Base-by-base conservation (phyloP, 1,140 invertebrate genomes). In the Bombyx mandarina region DNA sequence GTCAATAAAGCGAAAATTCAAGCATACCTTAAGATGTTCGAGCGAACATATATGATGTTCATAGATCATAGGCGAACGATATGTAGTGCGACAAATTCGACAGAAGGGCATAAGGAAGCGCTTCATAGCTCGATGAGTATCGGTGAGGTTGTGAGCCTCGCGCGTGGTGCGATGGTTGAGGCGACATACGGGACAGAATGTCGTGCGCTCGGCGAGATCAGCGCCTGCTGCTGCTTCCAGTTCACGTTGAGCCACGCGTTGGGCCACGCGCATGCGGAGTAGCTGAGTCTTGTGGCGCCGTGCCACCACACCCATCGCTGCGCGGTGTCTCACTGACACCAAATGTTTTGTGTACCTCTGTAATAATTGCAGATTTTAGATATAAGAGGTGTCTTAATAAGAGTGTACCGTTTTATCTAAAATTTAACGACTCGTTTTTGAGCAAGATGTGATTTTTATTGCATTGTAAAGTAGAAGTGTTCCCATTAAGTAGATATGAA, bases 41-140 rank as follows among this genome's bases (percentile, higher is more conserved):
- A 95, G 78, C 1, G 93, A 93, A 71, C 93, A 95, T 47, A 93
- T 90, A 79, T 96, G 94, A 61, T 92, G 93, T 73, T 95, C 93
- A 76, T 93, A 95, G 3, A 93, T 86, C 93, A 95, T 95, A 7
- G 93, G 93, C 59, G 93, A 94, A 56, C 93, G 93, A 80, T 94
- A 95, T 10, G 91, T 90, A 55, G 94, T 82, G 26, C 91, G 91
- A 76, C 93, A 94, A 45, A 92, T 88, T 64, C 92, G 91, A 67
- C 94, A 95, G 70, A 91, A 93, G 1, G 94, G 94, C 85, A 93
- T 92, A n/a, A 95, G 82, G 79, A 95, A 94, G 69, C 93, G 91
- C 75, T 94, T 94, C 89, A 95, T 95, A 65, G 93, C 93, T 73
- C 93, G 90, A 81, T 95, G 94, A 6, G 92, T 91, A 59, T 94